Evolutionary conservation across 2,888 invertebrate species (phyloP).

Genomic region (Pyrrhia umbra): DNA sequence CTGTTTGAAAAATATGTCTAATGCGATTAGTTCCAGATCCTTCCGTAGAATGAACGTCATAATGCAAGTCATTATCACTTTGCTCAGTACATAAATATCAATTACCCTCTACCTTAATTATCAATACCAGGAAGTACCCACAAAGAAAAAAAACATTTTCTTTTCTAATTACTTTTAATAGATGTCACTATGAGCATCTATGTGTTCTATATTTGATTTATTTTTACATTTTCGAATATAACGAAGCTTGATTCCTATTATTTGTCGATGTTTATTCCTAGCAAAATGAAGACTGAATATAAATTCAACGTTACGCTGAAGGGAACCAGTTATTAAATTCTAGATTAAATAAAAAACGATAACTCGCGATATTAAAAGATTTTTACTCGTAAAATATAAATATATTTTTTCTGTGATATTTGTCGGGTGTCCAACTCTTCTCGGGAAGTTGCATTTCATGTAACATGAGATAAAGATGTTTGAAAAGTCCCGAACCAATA

Average conservation of each 20-base stretch:
- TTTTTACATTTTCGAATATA: neutral
- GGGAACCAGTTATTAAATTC: neutral
- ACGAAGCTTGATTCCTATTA: neutral
- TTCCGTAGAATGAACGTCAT: too few relatives aligned
- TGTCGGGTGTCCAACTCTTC: conserved; percentile 81
- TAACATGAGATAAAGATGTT: conserved; percentile 65
- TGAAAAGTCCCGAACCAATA: conserved; percentile 65
- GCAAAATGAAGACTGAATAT: neutral
- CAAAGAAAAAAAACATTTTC: conserved; percentile 8
- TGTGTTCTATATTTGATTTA: neutral
- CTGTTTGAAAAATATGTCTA: too few relatives aligned
- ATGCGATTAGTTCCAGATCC: neutral
- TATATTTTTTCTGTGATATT: neutral
- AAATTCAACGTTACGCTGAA: neutral
- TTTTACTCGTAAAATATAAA: conserved; percentile 16
- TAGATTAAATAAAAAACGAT: conserved; percentile 31
- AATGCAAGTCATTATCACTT: too few relatives aligned
- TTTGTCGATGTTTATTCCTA: neutral
- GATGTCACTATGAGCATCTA: conserved; percentile 43
- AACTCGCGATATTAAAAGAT: conserved; percentile 69
- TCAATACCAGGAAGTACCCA: conserved; percentile 33
- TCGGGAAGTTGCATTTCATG: conserved; percentile 75
- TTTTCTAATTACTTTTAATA: conserved; percentile 13
- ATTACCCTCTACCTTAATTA: neutral
- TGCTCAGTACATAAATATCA: too few relatives aligned